A percentile compares a stretch with the other conserved stretches of the same genome.
These are phyloP conservation scores for Nemapogon koenigi DNA, from an alignment of 2,888 invertebrate species.

Conservation along the genomic window DNA sequence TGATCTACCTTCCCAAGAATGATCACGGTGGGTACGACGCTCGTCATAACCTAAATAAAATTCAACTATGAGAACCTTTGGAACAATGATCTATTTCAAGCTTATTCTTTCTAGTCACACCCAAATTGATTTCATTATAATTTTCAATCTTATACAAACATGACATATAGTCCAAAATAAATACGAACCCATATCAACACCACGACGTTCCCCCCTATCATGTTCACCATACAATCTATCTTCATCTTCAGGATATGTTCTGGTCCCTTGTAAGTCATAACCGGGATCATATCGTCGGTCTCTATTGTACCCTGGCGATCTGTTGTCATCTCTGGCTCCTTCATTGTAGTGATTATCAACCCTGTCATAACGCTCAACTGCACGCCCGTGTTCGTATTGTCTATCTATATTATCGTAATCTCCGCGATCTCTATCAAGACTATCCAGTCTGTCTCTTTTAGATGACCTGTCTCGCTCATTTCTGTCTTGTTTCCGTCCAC, in stretches of 20 bases:
- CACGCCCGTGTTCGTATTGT: conserved; percentile 53
- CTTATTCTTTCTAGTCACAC: too few relatives aligned
- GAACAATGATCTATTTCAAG: too few relatives aligned
- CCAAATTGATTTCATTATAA: too few relatives aligned
- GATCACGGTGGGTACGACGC: conserved; percentile 54
- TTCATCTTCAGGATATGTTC: conserved; percentile 59
- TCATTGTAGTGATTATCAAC: conserved; percentile 52
- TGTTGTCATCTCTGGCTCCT: conserved; percentile 46
- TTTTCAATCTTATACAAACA: too few relatives aligned
- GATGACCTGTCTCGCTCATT: conserved; percentile 58
- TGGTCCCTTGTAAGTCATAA: conserved; percentile 49
- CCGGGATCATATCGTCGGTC: conserved; percentile 55
- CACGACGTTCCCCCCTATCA: conserved; percentile 46
- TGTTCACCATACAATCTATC: conserved; percentile 57
- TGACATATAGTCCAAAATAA: too few relatives aligned
- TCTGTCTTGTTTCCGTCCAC: conserved; percentile 51
- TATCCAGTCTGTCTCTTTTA: conserved; percentile 52
- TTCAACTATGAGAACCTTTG: too few relatives aligned
- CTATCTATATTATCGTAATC: conserved; percentile 55
- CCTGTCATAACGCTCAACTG: conserved; percentile 57
- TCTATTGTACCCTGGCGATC: conserved; percentile 50
- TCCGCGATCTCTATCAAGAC: conserved; percentile 52
- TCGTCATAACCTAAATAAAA: conserved; percentile 53
- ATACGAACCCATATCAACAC: conserved; percentile 45
- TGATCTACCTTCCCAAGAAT: conserved; percentile 63